Percentiles rank a stretch among this genome's conserved stretches.
phyloP scores from a whole-genome alignment of 2,888 invertebrate genomes.

The Homarus gammarus region DNA sequence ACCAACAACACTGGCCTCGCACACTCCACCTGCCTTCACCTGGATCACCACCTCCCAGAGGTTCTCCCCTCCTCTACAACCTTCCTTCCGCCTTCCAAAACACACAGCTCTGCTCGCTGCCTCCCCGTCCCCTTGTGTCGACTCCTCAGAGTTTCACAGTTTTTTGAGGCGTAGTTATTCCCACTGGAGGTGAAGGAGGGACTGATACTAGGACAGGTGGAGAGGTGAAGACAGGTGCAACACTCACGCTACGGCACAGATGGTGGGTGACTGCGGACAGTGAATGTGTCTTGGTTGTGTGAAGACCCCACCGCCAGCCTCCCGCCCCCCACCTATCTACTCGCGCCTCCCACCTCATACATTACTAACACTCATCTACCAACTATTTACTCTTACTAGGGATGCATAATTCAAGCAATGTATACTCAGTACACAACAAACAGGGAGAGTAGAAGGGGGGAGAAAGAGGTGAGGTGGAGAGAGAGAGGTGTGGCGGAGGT shows the following conservation, averaged over 20 bases:
- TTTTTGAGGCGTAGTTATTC: background rate
- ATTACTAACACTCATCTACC: background rate
- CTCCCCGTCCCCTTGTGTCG: too few relatives aligned
- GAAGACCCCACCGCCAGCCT: background rate
- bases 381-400: too few relatives aligned
- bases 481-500: background rate
- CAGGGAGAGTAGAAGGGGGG: background rate
- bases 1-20: too few relatives aligned
- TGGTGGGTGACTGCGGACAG: constrained; percentile 2
- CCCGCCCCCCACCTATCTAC: background rate
- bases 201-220: background rate
- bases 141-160: background rate
- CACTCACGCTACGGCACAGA: background rate
- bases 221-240: background rate
- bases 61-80: too few relatives aligned
- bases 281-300: background rate
- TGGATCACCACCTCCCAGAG: too few relatives aligned
- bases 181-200: background rate
- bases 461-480: background rate
- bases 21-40: too few relatives aligned
- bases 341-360: background rate
- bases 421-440: too few relatives aligned
- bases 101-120: too few relatives aligned
- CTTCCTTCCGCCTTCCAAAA: too few relatives aligned
- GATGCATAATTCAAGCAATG: too few relatives aligned